These are phyloP conservation scores for Microchirus variegatus DNA, from an alignment of 2,797 vertebrate genomes.

Conservation along the genomic window DNA sequence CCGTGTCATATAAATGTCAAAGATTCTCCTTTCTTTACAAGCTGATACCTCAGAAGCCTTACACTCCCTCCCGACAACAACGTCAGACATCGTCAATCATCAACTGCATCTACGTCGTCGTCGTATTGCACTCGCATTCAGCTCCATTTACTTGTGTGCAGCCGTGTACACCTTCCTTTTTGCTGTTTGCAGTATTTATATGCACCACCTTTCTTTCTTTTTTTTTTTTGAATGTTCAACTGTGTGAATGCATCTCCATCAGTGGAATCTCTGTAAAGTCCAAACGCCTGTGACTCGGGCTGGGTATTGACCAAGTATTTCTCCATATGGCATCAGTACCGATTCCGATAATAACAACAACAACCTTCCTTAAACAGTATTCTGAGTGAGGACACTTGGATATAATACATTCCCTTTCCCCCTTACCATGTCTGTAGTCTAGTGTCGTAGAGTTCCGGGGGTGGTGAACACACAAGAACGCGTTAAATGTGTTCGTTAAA, in stretches of 20 bases:
- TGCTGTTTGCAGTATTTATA: slow-evolving; percentile 26
- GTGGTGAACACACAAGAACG: too few species aligned
- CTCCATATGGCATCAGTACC: too few species aligned
- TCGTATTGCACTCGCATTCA: slow-evolving; percentile 51
- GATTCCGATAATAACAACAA: too few species aligned
- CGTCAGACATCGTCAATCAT: slow-evolving; percentile 27
- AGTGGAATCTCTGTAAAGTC: slow-evolving; percentile 22
- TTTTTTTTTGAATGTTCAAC: not conserved
- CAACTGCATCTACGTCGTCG: slow-evolving; percentile 41
- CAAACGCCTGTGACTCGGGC: not conserved
- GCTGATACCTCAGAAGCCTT: slow-evolving; percentile 40
- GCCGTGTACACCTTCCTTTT: slow-evolving; percentile 13
- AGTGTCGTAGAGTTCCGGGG: too few species aligned
- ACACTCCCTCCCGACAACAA: slow-evolving; percentile 17
- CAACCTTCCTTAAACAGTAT: too few species aligned
- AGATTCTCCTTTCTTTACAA: slow-evolving; percentile 10
- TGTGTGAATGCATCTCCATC: slow-evolving; percentile 13
- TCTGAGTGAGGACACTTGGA: too few species aligned
- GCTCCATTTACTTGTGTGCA: slow-evolving; percentile 47
- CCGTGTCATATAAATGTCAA: slow-evolving; percentile 26
- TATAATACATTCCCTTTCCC: too few species aligned
- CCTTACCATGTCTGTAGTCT: too few species aligned
- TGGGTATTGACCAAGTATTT: too few species aligned
- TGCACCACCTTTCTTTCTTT: slow-evolving; percentile 18
- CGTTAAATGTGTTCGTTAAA: too few species aligned